Evolutionary conservation across 1,140 invertebrate species (phyloP), one percentile per base, ranked within the genome.

Genomic region (Bemisia tabaci): DNA sequence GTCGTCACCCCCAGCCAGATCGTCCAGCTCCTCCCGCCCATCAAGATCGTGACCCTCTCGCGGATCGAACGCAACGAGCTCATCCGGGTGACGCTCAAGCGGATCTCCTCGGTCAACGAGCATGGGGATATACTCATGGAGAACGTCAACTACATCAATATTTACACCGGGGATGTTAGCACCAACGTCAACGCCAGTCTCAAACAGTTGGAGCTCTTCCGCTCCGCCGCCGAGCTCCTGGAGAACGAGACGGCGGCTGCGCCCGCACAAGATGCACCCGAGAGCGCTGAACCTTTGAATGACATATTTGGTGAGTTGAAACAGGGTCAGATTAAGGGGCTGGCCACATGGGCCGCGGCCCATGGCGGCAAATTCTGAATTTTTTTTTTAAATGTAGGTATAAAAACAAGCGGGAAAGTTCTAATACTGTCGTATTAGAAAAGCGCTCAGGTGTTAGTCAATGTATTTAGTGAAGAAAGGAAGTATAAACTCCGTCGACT

Each of bases 161-260:
- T 22, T 2, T 21, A 27, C 63, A 2, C 26, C 1, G 23, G 22
- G 2, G 24, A 23, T 59, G n/a, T 59, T 59, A 24, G 24, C 59
- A 48, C 33, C 5, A 48, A 48, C 33, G 33, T 60, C 33, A 62
- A 67, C 2, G n/a, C 61, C 59, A 11, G 22, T 58, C 24, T 33
- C 66, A 33, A 67, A 63, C 21, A 61, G 61, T 21, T 66, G 59
- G 59, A 69, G 24, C 39, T 64, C 63, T 21, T 67, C 68, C 60
- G 63, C 60, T 23, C 63, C 65, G 2, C 26, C 59, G 39, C 26
- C 22, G 5, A 25, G 39, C 33, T 66, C 48, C 62, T 59, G 26
- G 1, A 67, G 66, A 59, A 59, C 2, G 33, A 67, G 60, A 0
- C 59, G 33, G 59, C 63, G 58, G 60, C 62, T 59, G 60, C 59